Conservation (phyloP, 2,888 invertebrate genomes). For the Pristionchus mayeri region DNA sequence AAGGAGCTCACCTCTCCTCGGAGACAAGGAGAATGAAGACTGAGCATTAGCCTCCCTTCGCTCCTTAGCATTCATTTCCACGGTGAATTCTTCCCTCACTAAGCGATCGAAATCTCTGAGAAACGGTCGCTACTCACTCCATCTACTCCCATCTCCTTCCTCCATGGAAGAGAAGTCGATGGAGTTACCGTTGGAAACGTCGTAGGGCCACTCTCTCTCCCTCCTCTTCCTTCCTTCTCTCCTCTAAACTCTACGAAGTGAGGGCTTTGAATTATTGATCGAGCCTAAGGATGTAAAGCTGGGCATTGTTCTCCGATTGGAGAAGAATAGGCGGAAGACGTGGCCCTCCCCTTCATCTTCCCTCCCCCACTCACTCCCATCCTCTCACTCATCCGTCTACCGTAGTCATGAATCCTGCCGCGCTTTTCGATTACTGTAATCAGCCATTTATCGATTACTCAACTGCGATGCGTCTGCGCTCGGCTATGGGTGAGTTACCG, state of each 20-base stretch:
- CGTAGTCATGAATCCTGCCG: conserved; percentile 45
- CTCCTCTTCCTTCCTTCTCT: background rate
- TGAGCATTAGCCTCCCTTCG: background rate
- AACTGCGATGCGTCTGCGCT: conserved; percentile 38
- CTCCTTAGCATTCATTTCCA: conserved; percentile 46
- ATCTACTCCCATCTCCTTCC: background rate
- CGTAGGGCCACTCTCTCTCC: too few species aligned
- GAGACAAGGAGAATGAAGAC: background rate
- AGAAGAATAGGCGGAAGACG: conserved; percentile 31
- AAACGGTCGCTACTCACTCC: conserved; percentile 39
- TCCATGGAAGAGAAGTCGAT: background rate
- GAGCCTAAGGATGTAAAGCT: conserved; percentile 9
- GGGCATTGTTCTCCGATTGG: conserved; percentile 11
- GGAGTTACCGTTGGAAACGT: conserved; percentile 32
- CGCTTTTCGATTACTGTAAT: conserved; percentile 36
- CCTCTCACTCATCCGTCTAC: conserved; percentile 17
- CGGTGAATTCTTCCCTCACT: background rate
- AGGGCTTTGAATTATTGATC: conserved; percentile 34
- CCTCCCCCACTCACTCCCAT: background rate
- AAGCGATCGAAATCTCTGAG: conserved; percentile 42
- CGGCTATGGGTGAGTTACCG: conserved; percentile 31
- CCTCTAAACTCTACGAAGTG: conserved; percentile 10
- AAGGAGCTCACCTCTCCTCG: background rate
- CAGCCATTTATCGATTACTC: conserved; percentile 36
- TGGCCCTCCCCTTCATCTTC: background rate